Percentiles rank a stretch among this genome's conserved stretches.
Evolutionary conservation across 2,113 vertebrate species (phyloP).

Genomic region (Neomonachus schauinslandi): DNA sequence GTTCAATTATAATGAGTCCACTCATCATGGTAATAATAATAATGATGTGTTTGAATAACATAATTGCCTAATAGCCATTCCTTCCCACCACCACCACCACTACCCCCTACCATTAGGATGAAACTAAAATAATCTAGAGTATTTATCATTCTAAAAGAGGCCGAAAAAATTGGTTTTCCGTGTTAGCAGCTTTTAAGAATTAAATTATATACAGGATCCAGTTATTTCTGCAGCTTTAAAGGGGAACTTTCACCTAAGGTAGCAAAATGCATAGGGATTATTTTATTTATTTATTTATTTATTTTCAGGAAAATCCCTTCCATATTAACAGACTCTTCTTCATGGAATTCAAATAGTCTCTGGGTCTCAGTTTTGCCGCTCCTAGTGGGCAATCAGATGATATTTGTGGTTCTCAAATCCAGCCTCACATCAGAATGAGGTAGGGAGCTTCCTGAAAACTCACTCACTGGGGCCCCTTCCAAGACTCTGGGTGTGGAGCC

Average conservation of each 20-base stretch:
- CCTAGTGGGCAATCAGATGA: background rate
- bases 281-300: background rate
- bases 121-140: conserved; percentile 63
- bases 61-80: conserved; percentile 71
- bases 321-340: background rate
- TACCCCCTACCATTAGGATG: background rate
- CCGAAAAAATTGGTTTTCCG: conserved; percentile 49
- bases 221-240: conserved; percentile 55
- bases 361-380: background rate
- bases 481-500: background rate
- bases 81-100: conserved; percentile 37
- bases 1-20: conserved; percentile 80
- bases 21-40: conserved; percentile 75
- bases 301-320: conserved; percentile 26
- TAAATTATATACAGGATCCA: conserved; percentile 46
- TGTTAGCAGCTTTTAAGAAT: conserved; percentile 57
- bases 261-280: background rate
- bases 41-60: conserved; percentile 80
- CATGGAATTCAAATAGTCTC: background rate
- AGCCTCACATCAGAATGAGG: background rate
- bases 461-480: background rate
- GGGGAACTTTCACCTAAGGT: background rate
- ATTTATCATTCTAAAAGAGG: conserved; percentile 74
- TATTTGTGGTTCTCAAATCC: background rate
- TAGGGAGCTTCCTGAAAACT: background rate